Conservation (phyloP, 2,888 invertebrate species). For the Epicampocera succincta region DNA sequence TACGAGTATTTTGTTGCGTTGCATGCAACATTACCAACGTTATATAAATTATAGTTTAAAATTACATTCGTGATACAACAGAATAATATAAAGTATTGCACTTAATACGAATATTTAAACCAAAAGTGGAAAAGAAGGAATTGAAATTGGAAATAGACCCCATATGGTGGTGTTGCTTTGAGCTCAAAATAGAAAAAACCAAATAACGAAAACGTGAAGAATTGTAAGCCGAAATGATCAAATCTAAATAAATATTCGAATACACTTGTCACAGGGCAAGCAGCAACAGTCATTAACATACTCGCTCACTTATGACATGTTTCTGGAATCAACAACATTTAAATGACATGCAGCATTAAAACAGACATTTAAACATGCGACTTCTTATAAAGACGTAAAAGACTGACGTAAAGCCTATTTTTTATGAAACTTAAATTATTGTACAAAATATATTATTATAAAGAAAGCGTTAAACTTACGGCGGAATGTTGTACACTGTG, state of each 20-base stretch:
- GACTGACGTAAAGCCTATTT: too few relatives aligned
- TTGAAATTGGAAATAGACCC: conserved; percentile 59
- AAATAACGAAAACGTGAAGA: conserved; percentile 28
- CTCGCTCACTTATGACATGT: conserved; percentile 45
- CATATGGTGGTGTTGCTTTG: conserved; percentile 56
- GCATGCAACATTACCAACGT: conserved; percentile 63
- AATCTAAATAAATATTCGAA: conserved; percentile 64
- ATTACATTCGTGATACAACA: conserved; percentile 64
- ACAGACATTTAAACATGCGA: conserved; percentile 18
- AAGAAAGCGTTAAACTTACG: too few relatives aligned
- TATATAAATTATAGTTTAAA: conserved; percentile 62
- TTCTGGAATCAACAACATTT: neutral
- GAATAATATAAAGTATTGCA: conserved; percentile 55
- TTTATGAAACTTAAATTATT: too few relatives aligned
- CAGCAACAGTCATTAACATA: conserved; percentile 17
- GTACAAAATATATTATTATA: too few relatives aligned
- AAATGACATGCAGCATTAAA: conserved; percentile 12
- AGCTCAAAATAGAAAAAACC: conserved; percentile 23
- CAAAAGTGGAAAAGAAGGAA: neutral
- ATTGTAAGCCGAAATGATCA: conserved; percentile 40
- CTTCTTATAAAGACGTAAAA: neutral
- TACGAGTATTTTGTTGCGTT: conserved; percentile 40
- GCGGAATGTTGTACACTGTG: too few relatives aligned
- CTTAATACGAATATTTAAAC: conserved; percentile 41
- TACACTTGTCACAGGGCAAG: conserved; percentile 57